phyloP scores from a whole-genome alignment of 35 echinoderm and acorn worm species.

The Amphiura filiformis region DNA sequence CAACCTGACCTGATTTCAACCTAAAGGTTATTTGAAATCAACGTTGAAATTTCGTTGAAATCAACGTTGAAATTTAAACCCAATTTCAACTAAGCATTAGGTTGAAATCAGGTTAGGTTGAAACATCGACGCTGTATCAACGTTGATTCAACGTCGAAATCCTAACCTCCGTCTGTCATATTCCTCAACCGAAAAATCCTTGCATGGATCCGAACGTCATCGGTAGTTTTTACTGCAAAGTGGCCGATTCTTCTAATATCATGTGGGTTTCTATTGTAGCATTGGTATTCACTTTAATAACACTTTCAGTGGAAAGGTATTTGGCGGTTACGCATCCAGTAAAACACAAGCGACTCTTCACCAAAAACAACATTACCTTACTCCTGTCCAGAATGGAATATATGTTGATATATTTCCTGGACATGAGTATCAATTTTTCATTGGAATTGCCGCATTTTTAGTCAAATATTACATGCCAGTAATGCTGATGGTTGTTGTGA shows the following conservation, averaged over 20 bases:
- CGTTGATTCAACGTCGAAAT: too few relatives aligned
- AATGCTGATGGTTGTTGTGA: slow-evolving; percentile 58
- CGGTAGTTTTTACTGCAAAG: slow-evolving; percentile 81
- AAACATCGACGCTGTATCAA: too few relatives aligned
- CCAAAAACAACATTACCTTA: slow-evolving; percentile 19
- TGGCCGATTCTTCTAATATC: slow-evolving; percentile 51
- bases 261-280: slow-evolving; percentile 74
- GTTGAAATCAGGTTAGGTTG: too few relatives aligned
- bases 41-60: too few relatives aligned
- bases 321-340: slow-evolving; percentile 77
- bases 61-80: too few relatives aligned
- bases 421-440: neutral
- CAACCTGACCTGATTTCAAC: too few relatives aligned
- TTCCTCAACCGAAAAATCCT: slow-evolving; percentile 43
- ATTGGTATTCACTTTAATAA: slow-evolving; percentile 62
- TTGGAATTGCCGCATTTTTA: slow-evolving; percentile 57
- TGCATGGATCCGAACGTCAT: neutral
- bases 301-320: slow-evolving; percentile 78
- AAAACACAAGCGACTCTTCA: slow-evolving; percentile 50
- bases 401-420: slow-evolving; percentile 47
- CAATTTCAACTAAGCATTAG: too few relatives aligned
- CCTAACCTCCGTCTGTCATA: slow-evolving; percentile 61
- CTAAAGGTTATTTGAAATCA: too few relatives aligned
- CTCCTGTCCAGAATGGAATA: neutral
- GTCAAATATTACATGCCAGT: slow-evolving; percentile 71